Evolutionary conservation across 2,113 vertebrate genomes (phyloP).

Genomic region (Lagenorhynchus albirostris): DNA sequence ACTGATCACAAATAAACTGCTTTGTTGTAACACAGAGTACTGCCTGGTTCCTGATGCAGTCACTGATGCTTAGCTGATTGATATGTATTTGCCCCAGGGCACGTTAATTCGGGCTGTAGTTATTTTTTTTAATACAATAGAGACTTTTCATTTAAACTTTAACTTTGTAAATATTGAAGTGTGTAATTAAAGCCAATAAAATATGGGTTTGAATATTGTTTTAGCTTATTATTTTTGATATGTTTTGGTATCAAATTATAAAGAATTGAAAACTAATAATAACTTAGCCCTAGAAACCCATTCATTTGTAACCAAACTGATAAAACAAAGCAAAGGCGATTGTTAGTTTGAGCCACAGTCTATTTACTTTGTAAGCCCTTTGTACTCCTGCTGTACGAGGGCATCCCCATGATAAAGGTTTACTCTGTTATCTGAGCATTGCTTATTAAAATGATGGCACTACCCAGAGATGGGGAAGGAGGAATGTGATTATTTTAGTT

Average conservation of each 20-base stretch:
- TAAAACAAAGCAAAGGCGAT: constrained; percentile 70
- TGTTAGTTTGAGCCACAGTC: constrained; percentile 69
- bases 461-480: constrained; percentile 81
- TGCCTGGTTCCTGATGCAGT: constrained; percentile 87
- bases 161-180: constrained; percentile 84
- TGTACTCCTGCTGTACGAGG: constrained; percentile 57
- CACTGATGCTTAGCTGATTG: constrained; percentile 74
- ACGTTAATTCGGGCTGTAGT: constrained; percentile 81
- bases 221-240: constrained; percentile 84
- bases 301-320: constrained; percentile 74
- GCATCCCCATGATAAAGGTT: constrained; percentile 58
- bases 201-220: constrained; percentile 82
- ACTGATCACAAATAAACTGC: constrained; percentile 95
- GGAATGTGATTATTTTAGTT: constrained; percentile 73
- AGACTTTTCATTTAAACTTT: constrained; percentile 81
- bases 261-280: constrained; percentile 72
- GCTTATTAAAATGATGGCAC: constrained; percentile 70
- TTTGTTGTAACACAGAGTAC: constrained; percentile 90
- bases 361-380: constrained; percentile 76
- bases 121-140: constrained; percentile 75
- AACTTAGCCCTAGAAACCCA: constrained; percentile 73
- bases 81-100: constrained; percentile 79
- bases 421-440: constrained; percentile 60
- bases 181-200: constrained; percentile 83
- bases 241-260: constrained; percentile 80